Percentiles rank a stretch among this genome's conserved stretches.
Evolutionary conservation across 2,797 vertebrate species (phyloP).

Genomic region (Hephaestus fuliginosus): DNA sequence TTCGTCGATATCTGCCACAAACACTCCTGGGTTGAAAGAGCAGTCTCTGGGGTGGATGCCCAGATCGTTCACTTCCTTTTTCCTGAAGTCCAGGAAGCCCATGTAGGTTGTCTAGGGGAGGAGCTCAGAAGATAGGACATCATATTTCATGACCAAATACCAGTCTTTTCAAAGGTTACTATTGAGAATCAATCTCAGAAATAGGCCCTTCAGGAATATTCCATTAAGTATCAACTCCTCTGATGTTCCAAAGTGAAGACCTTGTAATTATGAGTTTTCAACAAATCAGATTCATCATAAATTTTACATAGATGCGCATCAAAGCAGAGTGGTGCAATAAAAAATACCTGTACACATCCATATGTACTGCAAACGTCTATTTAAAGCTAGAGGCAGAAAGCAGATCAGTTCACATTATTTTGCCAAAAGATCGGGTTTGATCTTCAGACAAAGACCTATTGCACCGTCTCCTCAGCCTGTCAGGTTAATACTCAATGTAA

Average conservation of each 20-base stretch:
- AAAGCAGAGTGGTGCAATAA: neutral
- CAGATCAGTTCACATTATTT: neutral
- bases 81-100: slow-evolving; percentile 97
- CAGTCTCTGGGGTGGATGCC: slow-evolving; percentile 95
- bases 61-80: slow-evolving; percentile 90
- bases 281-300: neutral
- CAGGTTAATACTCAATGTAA: neutral
- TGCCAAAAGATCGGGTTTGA: neutral
- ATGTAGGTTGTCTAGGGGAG: slow-evolving; percentile 93
- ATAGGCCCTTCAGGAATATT: neutral
- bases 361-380: neutral
- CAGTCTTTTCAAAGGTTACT: neutral
- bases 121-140: slow-evolving; percentile 39
- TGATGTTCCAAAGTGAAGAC: neutral
- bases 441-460: neutral
- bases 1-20: slow-evolving; percentile 93
- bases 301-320: too few species aligned
- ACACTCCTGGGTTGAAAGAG: slow-evolving; percentile 97
- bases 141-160: slow-evolving; percentile 15
- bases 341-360: neutral
- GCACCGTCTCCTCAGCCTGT: neutral
- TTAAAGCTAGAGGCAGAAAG: neutral
- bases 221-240: neutral
- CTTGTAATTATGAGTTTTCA: neutral
- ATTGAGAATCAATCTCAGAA: neutral